Evolutionary conservation across 2,888 invertebrate species (phyloP).

Genomic region (Portevinia maculata): DNA sequence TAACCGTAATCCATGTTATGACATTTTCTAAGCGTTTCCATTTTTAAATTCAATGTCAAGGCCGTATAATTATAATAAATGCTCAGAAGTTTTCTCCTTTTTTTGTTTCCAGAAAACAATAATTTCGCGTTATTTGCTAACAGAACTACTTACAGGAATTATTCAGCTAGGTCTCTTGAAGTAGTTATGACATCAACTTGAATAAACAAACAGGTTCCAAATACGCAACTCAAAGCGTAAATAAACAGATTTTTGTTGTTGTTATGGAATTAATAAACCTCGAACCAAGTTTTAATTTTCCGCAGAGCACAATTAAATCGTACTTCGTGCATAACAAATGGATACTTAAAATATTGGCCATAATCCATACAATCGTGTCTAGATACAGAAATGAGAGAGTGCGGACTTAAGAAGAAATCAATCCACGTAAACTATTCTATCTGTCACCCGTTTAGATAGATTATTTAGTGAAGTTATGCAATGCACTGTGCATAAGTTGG

Average conservation of each 20-base stretch:
- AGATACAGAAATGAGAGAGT: too few species aligned
- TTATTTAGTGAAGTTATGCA: conserved; percentile 42
- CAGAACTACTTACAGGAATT: background rate
- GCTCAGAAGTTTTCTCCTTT: background rate
- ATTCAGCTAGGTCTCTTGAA: conserved; percentile 36
- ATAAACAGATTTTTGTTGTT: background rate
- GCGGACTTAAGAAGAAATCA: too few species aligned
- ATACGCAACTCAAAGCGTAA: background rate
- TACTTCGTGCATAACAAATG: background rate
- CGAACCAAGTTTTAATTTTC: conserved; percentile 1
- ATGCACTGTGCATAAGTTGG: conserved; percentile 10
- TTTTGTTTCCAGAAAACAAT: conserved; percentile 14
- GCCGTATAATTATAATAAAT: too few species aligned
- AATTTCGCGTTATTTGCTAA: conserved; percentile 30
- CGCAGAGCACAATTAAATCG: background rate
- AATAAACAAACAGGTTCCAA: conserved; percentile 35
- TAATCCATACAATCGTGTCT: conserved; percentile 5
- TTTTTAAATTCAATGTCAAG: too few species aligned
- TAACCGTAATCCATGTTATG: too few species aligned
- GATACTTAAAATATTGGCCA: background rate
- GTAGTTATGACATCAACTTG: conserved; percentile 39
- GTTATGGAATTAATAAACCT: background rate
- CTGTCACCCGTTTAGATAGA: conserved; percentile 19
- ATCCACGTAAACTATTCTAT: too few species aligned
- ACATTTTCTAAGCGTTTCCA: too few species aligned